phyloP scores from a whole-genome alignment of 2,888 invertebrate genomes.

The Morpho deidamia region DNA sequence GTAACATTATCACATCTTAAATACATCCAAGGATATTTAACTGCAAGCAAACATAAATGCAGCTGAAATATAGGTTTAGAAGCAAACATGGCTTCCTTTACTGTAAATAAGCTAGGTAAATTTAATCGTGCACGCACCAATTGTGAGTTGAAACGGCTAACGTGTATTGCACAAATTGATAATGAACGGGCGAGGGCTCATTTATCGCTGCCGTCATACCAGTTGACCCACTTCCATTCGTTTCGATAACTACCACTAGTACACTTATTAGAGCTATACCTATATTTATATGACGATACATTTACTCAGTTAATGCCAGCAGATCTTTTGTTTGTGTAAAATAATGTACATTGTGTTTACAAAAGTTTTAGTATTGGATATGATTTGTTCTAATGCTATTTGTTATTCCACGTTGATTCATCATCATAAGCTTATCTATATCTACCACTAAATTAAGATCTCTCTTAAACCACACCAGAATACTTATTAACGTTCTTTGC shows the following conservation, averaged over 20 bases:
- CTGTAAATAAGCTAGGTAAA: conserved; percentile 6
- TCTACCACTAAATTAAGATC: no score
- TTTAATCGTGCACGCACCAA: conserved; percentile 14
- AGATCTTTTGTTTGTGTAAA: background rate
- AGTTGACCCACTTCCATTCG: conserved; percentile 67
- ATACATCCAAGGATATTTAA: background rate
- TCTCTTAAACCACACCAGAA: no score
- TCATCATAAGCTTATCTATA: no score
- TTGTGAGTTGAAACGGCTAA: conserved; percentile 20
- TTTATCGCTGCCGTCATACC: conserved; percentile 71
- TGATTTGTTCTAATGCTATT: no score
- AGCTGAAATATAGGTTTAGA: background rate
- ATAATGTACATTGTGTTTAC: no score
- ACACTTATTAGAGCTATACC: conserved; percentile 36
- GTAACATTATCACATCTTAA: no score
- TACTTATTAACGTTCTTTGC: no score
- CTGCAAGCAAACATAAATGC: background rate
- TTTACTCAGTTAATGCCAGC: background rate
- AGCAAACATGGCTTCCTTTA: background rate
- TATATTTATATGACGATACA: background rate
- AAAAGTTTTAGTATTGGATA: no score
- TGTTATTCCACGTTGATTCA: no score
- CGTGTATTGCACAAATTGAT: conserved; percentile 54
- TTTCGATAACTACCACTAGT: conserved; percentile 62
- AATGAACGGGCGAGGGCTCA: conserved; percentile 61